Conservation (phyloP, 2,113 vertebrate genomes). For the Malurus elegans region DNA sequence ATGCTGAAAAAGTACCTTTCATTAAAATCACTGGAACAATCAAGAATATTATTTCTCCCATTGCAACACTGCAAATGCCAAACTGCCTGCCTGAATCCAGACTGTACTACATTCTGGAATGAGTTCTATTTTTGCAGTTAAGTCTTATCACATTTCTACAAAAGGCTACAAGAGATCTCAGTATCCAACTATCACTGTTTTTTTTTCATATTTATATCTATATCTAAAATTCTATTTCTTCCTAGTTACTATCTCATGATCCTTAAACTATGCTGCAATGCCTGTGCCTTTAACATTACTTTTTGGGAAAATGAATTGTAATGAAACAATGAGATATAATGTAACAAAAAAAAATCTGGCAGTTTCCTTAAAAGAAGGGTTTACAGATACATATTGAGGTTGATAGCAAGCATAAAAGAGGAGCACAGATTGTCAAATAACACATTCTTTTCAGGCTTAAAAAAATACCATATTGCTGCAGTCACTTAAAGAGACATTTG, state of each 20-base stretch:
- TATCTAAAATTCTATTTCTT: not conserved
- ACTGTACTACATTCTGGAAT: not conserved
- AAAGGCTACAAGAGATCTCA: not conserved
- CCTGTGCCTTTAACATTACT: not conserved
- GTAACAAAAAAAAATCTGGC: not conserved
- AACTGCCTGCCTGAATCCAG: not conserved
- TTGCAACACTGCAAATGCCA: not conserved
- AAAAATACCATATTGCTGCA: not conserved
- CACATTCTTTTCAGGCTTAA: not conserved
- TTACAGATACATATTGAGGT: not conserved
- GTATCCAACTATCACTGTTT: not conserved
- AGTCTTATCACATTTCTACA: not conserved
- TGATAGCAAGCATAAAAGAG: not conserved
- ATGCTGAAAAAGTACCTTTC: constrained; percentile 41
- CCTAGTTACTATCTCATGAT: not conserved
- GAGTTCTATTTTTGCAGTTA: not conserved
- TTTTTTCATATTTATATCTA: not conserved
- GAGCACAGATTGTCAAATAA: not conserved
- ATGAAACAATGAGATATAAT: not conserved
- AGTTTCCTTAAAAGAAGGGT: not conserved
- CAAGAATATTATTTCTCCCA: constrained; percentile 31
- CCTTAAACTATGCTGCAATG: not conserved
- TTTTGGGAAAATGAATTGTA: not conserved
- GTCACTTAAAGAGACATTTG: not conserved
- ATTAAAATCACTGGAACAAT: constrained; percentile 56